Base-by-base conservation (phyloP, 1,140 invertebrate species). In the Popillia japonica region DNA sequence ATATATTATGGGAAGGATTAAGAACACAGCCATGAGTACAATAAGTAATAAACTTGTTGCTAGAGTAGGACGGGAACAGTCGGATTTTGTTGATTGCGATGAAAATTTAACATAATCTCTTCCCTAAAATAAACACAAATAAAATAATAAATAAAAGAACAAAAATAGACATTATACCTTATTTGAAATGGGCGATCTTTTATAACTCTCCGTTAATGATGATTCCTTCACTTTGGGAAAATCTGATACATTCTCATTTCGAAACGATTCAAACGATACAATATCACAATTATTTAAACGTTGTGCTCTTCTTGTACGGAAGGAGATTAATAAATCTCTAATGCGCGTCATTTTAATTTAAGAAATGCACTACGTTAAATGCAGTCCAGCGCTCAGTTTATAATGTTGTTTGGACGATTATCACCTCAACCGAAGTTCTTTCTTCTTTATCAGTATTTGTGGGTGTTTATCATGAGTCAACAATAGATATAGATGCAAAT, bases 261-360 rank as follows among this genome's bases (percentile, higher is more conserved):
- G 89, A 82, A 90, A 90, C 34, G 90, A 88, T 82, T 90, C 89
- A 82, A 90, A 90, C 1, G 89, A 89, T 17, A 90, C 89, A 14
- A 84, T 80, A 79, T 85, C 81, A 64, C 78, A 73, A 44, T 74
- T 78, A 55, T n/a, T 78, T 9, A 68, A 68, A 22, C 72, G 77
- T 10, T 72, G 68, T 40, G 72, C 72, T 59, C 77, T 72, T 40
- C 77, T 73, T 74, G 34, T 22, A 10, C 77, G 27, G 40, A 68
- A 78, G 4, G 77, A 40, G 11, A 59, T 74, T 40, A 78, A 42
- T 40, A 78, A 34, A n/a, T 78, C 42, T 34, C 72, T 74, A 17
- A 78, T 78, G 59, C 77, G 14, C 1, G 77, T 78, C 77, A 78
- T 78, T 40, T 42, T 48, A 7, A 20, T 23, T n/a, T 48, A 68